phyloP scores from a whole-genome alignment of 2,113 vertebrate species.

The Typhlomys cinereus region DNA sequence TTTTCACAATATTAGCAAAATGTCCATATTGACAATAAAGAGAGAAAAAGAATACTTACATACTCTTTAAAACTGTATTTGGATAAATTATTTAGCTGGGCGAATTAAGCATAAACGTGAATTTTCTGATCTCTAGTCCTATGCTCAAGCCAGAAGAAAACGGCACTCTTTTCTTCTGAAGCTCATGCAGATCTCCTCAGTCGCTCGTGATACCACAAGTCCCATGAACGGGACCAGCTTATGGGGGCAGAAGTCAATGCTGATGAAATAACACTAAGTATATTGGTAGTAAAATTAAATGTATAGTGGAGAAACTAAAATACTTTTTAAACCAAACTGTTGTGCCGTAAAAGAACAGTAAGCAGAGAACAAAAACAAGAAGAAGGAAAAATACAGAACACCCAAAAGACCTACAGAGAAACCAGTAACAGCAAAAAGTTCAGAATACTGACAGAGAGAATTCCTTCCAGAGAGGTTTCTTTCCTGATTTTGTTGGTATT shows the following conservation, averaged over 20 bases:
- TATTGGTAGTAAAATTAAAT: slow-evolving; percentile 13
- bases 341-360: not conserved
- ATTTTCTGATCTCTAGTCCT: not conserved
- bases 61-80: slow-evolving; percentile 17
- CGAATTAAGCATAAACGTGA: not conserved
- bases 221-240: not conserved
- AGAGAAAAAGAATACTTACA: not conserved
- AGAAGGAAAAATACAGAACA: slow-evolving; percentile 18
- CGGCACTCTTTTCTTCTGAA: not conserved
- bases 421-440: not conserved
- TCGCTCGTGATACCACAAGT: not conserved
- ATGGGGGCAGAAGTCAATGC: not conserved
- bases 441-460: not conserved
- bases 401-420: not conserved
- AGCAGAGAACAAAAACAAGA: slow-evolving; percentile 33
- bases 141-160: not conserved
- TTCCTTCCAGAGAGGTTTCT: not conserved
- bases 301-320: not conserved
- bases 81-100: slow-evolving; percentile 2
- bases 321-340: not conserved
- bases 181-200: too few relatives aligned
- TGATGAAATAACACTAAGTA: not conserved
- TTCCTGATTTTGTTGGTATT: not conserved
- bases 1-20: not conserved
- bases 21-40: not conserved